Base-by-base conservation (phyloP, 1,140 invertebrate species). In the Lepidurus packardi region DNA sequence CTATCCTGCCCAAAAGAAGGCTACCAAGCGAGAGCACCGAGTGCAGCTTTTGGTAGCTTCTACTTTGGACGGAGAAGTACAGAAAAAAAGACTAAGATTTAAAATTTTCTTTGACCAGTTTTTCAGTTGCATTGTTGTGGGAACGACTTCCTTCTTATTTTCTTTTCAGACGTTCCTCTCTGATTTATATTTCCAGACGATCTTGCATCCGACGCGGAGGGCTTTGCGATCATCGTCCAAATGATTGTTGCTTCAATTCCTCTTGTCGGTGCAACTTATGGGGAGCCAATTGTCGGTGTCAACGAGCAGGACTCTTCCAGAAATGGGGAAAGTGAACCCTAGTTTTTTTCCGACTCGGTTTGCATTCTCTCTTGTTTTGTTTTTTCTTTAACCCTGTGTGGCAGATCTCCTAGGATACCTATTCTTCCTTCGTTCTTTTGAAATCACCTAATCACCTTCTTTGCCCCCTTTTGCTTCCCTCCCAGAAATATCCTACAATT, bases 211-310 rank as follows among this genome's bases (percentile, higher is more conserved):
- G 89, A 81, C 90, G 92, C 73, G 91, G 91, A 1, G 91, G 91
- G 73, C 92, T 91, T 84, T 96, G 94, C 85, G 93, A 95, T 85
- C 91, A 94, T 84, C 88, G 93, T 74, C 92, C 92, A 0, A 91
- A 92, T 75, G 93, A 94, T 84, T 95, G 94, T 87, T 95, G 94
- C 87, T 90, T 91, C 85, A 92, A 90, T 82, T 92, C 91, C 79
- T 91, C 92, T 34, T 96, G 94, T 86, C 89, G 93, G 53, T 95
- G 94, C 88, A 95, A 95, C 85, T 88, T 95, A 7, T 96, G 94
- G 94, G 93, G 93, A 34, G 91, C 92, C 81, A 96, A 95, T 86
- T 96, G 94, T 85, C 89, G 92, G 81, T 96, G 94, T 85, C 93
- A 95, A 85, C 89, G 93, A 80, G 91, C 92, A 88, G 94, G 94